Evolutionary conservation across 2,797 vertebrate species (phyloP), one percentile per base, ranked within the genome.

Genomic region (Pangasius krempfi): DNA sequence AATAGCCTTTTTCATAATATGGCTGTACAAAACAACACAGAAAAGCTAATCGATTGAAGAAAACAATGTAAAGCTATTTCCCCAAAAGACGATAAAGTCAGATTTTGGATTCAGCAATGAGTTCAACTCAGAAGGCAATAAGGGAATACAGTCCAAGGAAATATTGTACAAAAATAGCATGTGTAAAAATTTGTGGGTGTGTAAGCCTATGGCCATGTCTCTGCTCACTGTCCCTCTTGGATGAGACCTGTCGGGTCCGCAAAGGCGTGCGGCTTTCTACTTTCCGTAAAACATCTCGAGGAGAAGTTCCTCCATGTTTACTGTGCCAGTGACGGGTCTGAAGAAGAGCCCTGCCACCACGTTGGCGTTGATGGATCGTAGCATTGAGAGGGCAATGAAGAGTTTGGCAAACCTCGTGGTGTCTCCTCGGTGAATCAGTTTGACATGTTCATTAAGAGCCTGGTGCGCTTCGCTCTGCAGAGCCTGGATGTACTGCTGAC

Each of bases 261-360:
- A 25, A 27, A 30, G 75, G 76, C 16, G 64, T 60, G 22, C 16
- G 70, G 83, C 27, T 33, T 84, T 91, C 93, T 96, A 96, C 91
- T 98, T 98, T 79, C 96, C 97, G 93, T 98, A 99, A 93, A 99
- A 97, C 98, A 99, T 99, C 94, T 99, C 98, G 94, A 99, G 96
- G 90, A 99, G 96, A 95, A 99, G 98, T 92, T 99, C 98, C 94
- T 99, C 98, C 96, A 99, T 99, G 95, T 97, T 98, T 89, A 99
- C 97, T 6, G 95, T 90, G 88, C 98, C 98, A 89, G 98, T 99
- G 93, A 99, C 96, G 37, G 98, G 98, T 91, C 96, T 98, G 94
- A 99, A 98, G 96, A 99, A 99, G 47, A 99, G 97, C 94, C 99
- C 97, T 0, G 96, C 96, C 89, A 99, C 95, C 90, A 97, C 97